These are phyloP conservation scores for Melinaea marsaeus DNA, from an alignment of 2,888 invertebrate genomes.

Conservation along the genomic window DNA sequence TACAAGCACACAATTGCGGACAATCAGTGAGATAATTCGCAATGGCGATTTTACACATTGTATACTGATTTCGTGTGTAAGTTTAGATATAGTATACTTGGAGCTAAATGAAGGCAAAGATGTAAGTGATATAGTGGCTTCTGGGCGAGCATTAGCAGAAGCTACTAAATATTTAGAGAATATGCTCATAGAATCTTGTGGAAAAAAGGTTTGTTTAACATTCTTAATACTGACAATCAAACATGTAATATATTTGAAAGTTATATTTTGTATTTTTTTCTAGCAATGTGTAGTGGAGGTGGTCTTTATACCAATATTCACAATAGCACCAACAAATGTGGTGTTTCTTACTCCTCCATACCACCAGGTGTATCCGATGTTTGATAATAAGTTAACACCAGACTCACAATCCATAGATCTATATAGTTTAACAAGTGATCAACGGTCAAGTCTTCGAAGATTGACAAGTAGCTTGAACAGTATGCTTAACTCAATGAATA, in stretches of 20 bases:
- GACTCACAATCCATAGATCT: conserved; percentile 56
- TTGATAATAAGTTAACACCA: conserved; percentile 54
- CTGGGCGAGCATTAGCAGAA: conserved; percentile 53
- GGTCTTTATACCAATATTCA: conserved; percentile 79
- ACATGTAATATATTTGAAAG: no score
- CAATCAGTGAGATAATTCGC: conserved; percentile 78
- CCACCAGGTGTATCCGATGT: conserved; percentile 75
- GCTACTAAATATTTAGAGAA: conserved; percentile 57
- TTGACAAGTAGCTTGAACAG: conserved; percentile 73
- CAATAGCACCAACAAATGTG: conserved; percentile 75
- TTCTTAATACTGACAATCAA: background rate
- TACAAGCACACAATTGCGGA: conserved; percentile 72
- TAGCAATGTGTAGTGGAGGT: conserved; percentile 80
- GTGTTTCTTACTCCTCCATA: conserved; percentile 82
- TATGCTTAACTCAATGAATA: conserved; percentile 77
- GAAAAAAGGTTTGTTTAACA: conserved; percentile 64
- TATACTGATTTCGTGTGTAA: conserved; percentile 77
- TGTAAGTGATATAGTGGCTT: conserved; percentile 53
- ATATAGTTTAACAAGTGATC: conserved; percentile 54
- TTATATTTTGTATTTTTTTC: no score
- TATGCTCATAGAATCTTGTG: conserved; percentile 75
- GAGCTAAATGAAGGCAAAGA: conserved; percentile 61
- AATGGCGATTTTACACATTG: conserved; percentile 80
- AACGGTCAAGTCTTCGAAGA: conserved; percentile 63
- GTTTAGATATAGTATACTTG: conserved; percentile 74